These are phyloP conservation scores for Lycaon pictus DNA, from an alignment of 2,113 vertebrate species.

Conservation along the genomic window DNA sequence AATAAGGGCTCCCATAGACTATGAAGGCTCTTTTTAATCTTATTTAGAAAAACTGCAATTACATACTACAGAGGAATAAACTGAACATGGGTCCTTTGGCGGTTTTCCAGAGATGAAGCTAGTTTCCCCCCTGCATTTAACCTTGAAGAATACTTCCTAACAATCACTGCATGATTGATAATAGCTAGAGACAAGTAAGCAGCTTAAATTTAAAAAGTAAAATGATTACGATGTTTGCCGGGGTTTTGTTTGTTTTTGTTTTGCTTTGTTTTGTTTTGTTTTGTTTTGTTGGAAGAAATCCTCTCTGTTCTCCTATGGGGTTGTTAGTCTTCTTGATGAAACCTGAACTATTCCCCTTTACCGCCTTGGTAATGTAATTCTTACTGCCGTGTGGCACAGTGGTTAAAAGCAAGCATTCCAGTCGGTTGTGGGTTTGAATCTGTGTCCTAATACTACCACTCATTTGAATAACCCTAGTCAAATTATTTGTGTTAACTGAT, in stretches of 20 bases:
- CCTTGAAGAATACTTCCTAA: slow-evolving; percentile 53
- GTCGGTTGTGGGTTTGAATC: background rate
- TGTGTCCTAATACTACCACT: background rate
- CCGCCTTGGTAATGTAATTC: background rate
- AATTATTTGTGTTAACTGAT: background rate
- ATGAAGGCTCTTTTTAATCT: slow-evolving; percentile 38
- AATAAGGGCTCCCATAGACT: background rate
- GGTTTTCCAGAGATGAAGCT: slow-evolving; percentile 18
- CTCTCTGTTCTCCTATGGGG: background rate
- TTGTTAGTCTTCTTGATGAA: background rate
- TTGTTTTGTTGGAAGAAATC: background rate
- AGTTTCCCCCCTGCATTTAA: slow-evolving; percentile 47
- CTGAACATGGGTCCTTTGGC: background rate
- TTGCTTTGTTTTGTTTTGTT: background rate
- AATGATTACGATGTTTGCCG: slow-evolving; percentile 28
- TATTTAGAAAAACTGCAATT: slow-evolving; percentile 71
- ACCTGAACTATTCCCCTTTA: background rate
- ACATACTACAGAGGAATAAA: background rate
- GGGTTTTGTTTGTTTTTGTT: background rate
- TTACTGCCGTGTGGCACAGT: background rate
- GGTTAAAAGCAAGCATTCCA: background rate
- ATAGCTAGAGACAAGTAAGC: slow-evolving; percentile 58
- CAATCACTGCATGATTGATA: slow-evolving; percentile 60
- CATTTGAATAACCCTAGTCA: background rate
- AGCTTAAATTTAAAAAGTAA: slow-evolving; percentile 53